A percentile compares a stretch with the other conserved stretches of the same genome.
Evolutionary conservation across 2,888 invertebrate species (phyloP).

Genomic region (Lamellibrachia columna): DNA sequence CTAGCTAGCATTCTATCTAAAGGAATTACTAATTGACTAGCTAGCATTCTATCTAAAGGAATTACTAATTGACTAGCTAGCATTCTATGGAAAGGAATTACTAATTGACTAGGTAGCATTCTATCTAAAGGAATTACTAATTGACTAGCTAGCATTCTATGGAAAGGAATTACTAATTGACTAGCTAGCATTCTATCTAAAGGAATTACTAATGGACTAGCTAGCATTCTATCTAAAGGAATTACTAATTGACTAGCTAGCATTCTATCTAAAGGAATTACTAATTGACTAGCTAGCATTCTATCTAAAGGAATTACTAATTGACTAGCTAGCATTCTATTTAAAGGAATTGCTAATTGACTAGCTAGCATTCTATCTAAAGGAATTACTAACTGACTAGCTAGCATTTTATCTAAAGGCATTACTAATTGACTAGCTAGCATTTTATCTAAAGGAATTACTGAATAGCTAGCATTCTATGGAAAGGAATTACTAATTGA

Average conservation of each 20-base stretch:
- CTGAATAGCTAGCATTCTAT: too few relatives aligned
- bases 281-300: neutral
- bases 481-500: neutral
- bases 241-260: neutral
- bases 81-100: neutral
- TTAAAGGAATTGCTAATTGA: neutral
- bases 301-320: neutral
- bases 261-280: neutral
- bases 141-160: neutral
- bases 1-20: neutral
- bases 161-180: neutral
- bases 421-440: neutral
- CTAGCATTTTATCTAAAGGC: neutral
- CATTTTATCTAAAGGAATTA: neutral
- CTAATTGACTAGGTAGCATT: neutral
- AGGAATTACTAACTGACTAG: neutral
- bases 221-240: neutral
- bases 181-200: neutral
- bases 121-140: neutral
- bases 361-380: neutral
- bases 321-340: neutral
- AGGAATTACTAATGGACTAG: neutral
- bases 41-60: neutral
- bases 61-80: neutral
- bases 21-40: neutral